Conservation (phyloP, 2,113 vertebrate genomes). For the Ranitomeya imitator region DNA sequence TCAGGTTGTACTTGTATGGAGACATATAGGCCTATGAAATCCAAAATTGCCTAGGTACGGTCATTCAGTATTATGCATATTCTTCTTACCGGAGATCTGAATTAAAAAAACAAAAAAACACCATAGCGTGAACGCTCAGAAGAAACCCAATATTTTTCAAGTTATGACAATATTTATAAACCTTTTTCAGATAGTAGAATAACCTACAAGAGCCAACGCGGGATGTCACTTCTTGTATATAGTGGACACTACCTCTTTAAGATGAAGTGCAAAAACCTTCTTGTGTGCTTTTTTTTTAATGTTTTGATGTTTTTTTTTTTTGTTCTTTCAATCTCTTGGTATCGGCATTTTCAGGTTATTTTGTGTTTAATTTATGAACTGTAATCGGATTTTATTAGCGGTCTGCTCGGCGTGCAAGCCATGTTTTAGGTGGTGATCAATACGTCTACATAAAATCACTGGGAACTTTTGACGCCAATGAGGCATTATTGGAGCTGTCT, state of each 20-base stretch:
- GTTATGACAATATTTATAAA: conserved; percentile 75
- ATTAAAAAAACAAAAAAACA: background rate
- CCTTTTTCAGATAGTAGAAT: conserved; percentile 68
- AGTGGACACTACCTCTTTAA: conserved; percentile 76
- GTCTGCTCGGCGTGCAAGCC: background rate
- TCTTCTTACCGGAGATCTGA: conserved; percentile 14
- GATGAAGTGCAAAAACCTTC: conserved; percentile 71
- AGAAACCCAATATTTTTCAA: conserved; percentile 72
- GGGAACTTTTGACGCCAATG: background rate
- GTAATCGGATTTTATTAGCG: conserved; percentile 42
- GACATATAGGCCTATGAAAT: conserved; percentile 57
- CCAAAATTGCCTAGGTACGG: conserved; percentile 63
- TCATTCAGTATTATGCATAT: conserved; percentile 66
- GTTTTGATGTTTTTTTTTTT: conserved; percentile 50
- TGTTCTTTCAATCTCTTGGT: conserved; percentile 20
- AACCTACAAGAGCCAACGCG: conserved; percentile 68
- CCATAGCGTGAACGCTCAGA: background rate
- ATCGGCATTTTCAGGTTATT: conserved; percentile 44
- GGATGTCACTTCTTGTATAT: conserved; percentile 71
- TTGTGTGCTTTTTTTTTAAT: conserved; percentile 67
- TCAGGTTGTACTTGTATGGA: background rate
- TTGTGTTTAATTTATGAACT: conserved; percentile 68
- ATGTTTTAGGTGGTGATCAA: background rate
- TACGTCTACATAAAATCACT: background rate
- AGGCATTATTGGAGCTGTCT: background rate